phyloP scores from a whole-genome alignment of 2,797 vertebrate species.

The Rhadinocentrus ornatus region DNA sequence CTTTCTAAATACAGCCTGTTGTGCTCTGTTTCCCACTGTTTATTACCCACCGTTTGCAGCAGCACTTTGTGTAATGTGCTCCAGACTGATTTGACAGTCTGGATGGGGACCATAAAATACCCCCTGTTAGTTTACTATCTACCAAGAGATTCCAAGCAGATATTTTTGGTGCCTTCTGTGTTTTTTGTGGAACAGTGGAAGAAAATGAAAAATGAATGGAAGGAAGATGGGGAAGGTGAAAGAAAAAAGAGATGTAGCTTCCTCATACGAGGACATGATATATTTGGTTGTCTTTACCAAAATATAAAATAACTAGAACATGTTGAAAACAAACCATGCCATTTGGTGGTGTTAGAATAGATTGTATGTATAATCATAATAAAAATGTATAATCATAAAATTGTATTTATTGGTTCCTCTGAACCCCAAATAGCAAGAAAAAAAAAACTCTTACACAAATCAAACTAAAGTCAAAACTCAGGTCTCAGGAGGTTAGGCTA shows the following conservation, averaged over 20 bases:
- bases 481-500: no score
- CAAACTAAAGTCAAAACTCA: no score
- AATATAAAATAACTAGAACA: no score
- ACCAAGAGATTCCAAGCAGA: conserved; percentile 47
- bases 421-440: no score
- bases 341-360: no score
- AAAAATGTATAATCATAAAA: no score
- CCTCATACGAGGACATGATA: no score
- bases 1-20: conserved; percentile 43
- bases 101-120: conserved; percentile 61
- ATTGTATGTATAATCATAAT: no score
- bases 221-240: conserved; percentile 6
- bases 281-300: no score
- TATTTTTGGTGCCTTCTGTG: conserved; percentile 25
- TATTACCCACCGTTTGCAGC: conserved; percentile 67
- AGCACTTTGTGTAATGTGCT: conserved; percentile 65
- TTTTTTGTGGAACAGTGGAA: conserved; percentile 16
- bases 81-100: conserved; percentile 65
- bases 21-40: conserved; percentile 54
- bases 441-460: no score
- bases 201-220: conserved; percentile 16
- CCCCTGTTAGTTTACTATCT: conserved; percentile 49
- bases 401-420: no score
- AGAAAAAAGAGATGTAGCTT: not conserved
- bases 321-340: no score